A percentile compares a stretch with the other conserved stretches of the same genome.
phyloP scores from a whole-genome alignment of 2,888 invertebrate genomes.

The Cheilosia urbana region DNA sequence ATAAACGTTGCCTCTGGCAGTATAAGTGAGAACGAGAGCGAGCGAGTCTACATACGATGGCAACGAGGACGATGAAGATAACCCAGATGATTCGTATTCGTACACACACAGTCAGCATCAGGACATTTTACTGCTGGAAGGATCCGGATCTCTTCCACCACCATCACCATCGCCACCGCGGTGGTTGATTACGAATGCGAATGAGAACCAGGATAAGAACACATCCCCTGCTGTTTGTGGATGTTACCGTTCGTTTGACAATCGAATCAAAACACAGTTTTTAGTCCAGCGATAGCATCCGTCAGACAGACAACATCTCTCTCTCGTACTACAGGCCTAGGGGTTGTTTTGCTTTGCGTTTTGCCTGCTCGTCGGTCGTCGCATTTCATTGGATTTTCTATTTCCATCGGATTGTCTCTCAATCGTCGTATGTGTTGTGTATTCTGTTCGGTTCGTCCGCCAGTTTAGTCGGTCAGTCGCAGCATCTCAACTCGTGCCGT shows the following conservation, averaged over 20 bases:
- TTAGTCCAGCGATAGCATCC: constrained; percentile 83
- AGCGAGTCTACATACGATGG: constrained; percentile 56
- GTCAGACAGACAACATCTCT: constrained; percentile 82
- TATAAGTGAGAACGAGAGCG: constrained; percentile 65
- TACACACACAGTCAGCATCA: constrained; percentile 76
- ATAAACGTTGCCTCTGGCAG: constrained; percentile 74
- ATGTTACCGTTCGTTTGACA: constrained; percentile 78
- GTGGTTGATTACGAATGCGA: constrained; percentile 71
- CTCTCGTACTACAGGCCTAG: constrained; percentile 51
- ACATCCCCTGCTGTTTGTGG: constrained; percentile 81
- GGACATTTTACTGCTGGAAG: constrained; percentile 77
- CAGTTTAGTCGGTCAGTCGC: constrained; percentile 60
- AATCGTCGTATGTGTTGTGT: constrained; percentile 40
- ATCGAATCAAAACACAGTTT: constrained; percentile 79
- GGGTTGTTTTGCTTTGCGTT: constrained; percentile 59
- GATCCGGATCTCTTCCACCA: constrained; percentile 76
- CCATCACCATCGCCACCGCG: constrained; percentile 58
- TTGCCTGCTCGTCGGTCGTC: constrained; percentile 21
- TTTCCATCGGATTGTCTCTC: constrained; percentile 57
- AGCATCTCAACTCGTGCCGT: constrained; percentile 47
- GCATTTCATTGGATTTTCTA: constrained; percentile 65
- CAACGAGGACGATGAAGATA: constrained; percentile 54
- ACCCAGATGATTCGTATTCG: constrained; percentile 70
- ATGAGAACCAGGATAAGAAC: constrained; percentile 70
- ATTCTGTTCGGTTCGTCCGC: constrained; percentile 38